Conservation (phyloP, 2,797 vertebrate genomes). For the Sebastes minor region DNA sequence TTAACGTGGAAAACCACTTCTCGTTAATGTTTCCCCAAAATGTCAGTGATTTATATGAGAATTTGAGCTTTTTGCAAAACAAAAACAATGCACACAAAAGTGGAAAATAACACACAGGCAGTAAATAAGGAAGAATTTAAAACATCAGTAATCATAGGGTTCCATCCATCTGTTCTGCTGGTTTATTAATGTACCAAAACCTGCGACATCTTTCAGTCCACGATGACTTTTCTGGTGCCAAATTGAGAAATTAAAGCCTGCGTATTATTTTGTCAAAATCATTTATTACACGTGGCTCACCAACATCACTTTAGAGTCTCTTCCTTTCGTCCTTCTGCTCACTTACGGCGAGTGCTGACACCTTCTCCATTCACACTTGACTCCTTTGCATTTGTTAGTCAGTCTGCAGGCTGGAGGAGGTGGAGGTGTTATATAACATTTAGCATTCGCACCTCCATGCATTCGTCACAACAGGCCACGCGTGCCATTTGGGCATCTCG, state of each 20-base stretch:
- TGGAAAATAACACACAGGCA: neutral
- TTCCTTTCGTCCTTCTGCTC: neutral
- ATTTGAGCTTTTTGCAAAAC: neutral
- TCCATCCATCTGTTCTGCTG: too few relatives aligned
- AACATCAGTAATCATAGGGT: neutral
- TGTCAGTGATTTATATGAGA: neutral
- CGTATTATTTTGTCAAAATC: too few relatives aligned
- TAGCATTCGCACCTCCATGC: slow-evolving; percentile 33
- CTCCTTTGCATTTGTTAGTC: slow-evolving; percentile 34
- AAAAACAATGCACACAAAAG: neutral
- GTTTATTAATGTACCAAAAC: neutral
- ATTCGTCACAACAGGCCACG: slow-evolving; percentile 11
- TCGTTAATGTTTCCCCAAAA: neutral
- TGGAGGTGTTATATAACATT: neutral
- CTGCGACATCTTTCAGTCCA: neutral
- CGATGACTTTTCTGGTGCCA: rapidly evolving
- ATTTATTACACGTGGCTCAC: neutral
- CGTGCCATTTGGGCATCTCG: slow-evolving; percentile 62
- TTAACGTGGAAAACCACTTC: neutral
- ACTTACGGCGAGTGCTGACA: neutral
- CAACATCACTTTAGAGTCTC: neutral
- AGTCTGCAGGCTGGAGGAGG: neutral
- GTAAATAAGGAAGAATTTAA: neutral
- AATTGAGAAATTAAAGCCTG: neutral
- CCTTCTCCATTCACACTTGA: neutral